Percentiles rank a stretch among this genome's conserved stretches.
Conservation (phyloP, 2,888 invertebrate species). For the Tuberolachnus salignus region DNA sequence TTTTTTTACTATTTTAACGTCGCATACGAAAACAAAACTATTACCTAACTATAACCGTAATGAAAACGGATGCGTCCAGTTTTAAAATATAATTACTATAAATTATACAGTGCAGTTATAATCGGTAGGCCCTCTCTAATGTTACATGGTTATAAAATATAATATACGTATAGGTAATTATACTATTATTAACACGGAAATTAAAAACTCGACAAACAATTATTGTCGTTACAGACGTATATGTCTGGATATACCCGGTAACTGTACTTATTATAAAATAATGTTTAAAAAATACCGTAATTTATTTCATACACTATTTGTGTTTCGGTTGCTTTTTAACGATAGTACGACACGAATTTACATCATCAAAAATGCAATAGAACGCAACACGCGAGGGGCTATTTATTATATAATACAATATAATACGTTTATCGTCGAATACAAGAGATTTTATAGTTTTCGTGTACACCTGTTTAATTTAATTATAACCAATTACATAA, state of each 20-base stretch:
- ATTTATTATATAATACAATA: no score
- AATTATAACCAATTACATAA: no score
- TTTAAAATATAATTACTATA: no score
- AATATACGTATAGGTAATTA: no score
- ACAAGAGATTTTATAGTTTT: background rate
- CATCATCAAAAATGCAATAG: conserved; percentile 5
- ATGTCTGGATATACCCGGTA: background rate
- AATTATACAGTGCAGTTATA: no score
- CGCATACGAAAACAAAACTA: conserved; percentile 5
- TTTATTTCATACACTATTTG: background rate
- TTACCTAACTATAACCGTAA: background rate
- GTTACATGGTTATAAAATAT: background rate
- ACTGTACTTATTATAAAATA: background rate
- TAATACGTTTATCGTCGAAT: background rate
- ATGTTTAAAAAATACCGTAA: background rate
- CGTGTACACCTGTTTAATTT: no score
- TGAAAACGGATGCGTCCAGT: background rate
- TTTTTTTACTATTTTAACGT: background rate
- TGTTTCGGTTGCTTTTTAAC: conserved; percentile 16
- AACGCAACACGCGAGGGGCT: conserved; percentile 21
- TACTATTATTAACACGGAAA: background rate
- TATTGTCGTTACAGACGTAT: background rate
- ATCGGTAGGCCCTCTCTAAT: no score
- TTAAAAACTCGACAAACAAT: background rate
- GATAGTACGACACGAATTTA: conserved; percentile 30